phyloP scores from a whole-genome alignment of 2,797 vertebrate species.

The Scolopax rusticola region DNA sequence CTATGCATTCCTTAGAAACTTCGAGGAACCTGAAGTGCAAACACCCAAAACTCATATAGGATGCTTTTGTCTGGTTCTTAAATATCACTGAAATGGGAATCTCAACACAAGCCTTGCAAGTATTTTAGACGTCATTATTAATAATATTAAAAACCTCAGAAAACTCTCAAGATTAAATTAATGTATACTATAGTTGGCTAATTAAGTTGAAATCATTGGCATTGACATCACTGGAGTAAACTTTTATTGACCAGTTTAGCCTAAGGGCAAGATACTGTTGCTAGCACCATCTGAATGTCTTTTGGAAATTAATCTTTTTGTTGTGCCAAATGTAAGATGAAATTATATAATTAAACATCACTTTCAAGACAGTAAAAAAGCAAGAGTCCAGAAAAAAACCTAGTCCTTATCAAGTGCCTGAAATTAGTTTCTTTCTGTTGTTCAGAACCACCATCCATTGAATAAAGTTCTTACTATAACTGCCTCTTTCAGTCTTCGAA shows the following conservation, averaged over 20 bases:
- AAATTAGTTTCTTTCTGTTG: neutral
- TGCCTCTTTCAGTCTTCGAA: neutral
- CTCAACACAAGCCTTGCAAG: neutral
- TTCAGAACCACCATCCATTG: neutral
- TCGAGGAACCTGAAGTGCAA: neutral
- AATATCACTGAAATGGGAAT: neutral
- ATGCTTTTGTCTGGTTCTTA: neutral
- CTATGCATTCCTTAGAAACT: neutral
- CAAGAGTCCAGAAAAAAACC: neutral
- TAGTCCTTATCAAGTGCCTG: neutral
- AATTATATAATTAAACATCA: neutral
- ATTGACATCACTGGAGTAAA: neutral
- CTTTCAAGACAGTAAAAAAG: neutral
- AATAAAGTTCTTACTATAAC: neutral
- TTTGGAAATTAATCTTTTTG: neutral
- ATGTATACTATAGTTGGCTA: neutral
- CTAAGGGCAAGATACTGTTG: neutral
- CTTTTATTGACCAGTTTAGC: neutral
- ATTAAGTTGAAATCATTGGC: constrained; percentile 1
- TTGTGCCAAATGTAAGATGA: neutral
- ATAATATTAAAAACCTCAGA: neutral
- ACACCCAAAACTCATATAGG: neutral
- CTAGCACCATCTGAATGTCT: neutral
- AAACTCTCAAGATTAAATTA: neutral
- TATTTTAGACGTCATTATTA: neutral